Evolutionary conservation across 2,113 vertebrate species (phyloP), one percentile per base, ranked within the genome.

Genomic region (Hylia prasina): DNA sequence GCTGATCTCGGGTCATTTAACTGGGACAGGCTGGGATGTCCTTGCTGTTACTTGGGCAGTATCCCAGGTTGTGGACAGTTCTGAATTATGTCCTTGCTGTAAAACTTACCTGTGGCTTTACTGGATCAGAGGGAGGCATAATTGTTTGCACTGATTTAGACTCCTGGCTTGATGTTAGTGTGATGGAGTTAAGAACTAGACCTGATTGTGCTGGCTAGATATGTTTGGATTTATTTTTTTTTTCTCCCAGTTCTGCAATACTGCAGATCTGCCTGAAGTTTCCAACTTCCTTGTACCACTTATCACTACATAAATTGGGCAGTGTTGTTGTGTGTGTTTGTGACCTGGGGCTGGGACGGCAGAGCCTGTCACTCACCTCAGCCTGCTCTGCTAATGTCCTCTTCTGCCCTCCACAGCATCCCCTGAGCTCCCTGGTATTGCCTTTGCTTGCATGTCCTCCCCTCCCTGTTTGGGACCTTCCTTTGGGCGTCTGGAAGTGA

Each of bases 1-100:
- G 40, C 69, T 89, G 72, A 94, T 92, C 79, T 83, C 69, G 51
- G 37, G 76, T 92, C 72, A 65, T 89, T 93, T 92, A 92, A 96
- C 73, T 94, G 81, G 50, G 63, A 91, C 91, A 82, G 87, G 58
- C 56, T 79, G 82, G 60, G 86, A 93, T 75, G 82, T 93, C 83
- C 92, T 94, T 93, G 88, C 80, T 92, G 54, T 63, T 90, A 53
- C 37, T 93, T 2, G 5, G 64, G 56, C 80, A 89, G 64, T 87
- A 64, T 83, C 71, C 42, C 57, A 76, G 72, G 60, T 40, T 92
- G 37, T 71, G 76, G 80, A 60, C 90, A 86, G 42, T 73, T 47
- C 83, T 89, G 75, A 94, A 64, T 63, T 63, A 65, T n/a, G 48
- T 87, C 65, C 60, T 89, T 71, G 42, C 64, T 87, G 37, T 81